Evolutionary conservation across 2,797 vertebrate species (phyloP).

Genomic region (Sebastes paucispinis): DNA sequence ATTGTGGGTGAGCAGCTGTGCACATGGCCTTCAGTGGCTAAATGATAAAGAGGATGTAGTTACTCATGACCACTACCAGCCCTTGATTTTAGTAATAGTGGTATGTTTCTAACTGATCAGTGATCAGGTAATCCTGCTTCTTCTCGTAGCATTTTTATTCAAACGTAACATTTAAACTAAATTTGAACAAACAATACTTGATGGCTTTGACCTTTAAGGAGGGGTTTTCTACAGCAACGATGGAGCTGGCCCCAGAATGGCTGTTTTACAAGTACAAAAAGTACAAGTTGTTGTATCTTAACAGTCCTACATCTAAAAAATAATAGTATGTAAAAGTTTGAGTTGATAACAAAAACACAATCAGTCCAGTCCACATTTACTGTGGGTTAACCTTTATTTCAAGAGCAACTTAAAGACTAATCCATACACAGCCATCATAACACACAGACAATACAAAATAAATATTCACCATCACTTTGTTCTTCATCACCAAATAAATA

Average conservation of each 20-base stretch:
- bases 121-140: neutral
- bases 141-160: neutral
- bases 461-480: conserved; percentile 92
- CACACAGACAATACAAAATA: conserved; percentile 94
- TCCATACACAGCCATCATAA: conserved; percentile 82
- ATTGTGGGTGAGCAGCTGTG: neutral
- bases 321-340: neutral
- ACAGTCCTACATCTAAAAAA: neutral
- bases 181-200: neutral
- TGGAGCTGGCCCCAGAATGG: too few species aligned
- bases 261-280: too few species aligned
- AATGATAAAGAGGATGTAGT: neutral
- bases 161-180: neutral
- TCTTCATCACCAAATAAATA: conserved; percentile 94
- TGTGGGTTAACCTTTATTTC: conserved; percentile 86
- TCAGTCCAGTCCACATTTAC: conserved; percentile 51
- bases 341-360: neutral
- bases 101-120: neutral
- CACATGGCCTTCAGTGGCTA: neutral
- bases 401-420: conserved; percentile 87
- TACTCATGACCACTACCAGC: neutral
- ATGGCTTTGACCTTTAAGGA: neutral
- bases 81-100: too few species aligned
- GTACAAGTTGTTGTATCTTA: neutral
- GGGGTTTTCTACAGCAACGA: neutral